A percentile compares a stretch with the other conserved stretches of the same genome.
These are phyloP conservation scores for Channa maculata DNA, from an alignment of 2,113 vertebrate genomes.

Conservation along the genomic window DNA sequence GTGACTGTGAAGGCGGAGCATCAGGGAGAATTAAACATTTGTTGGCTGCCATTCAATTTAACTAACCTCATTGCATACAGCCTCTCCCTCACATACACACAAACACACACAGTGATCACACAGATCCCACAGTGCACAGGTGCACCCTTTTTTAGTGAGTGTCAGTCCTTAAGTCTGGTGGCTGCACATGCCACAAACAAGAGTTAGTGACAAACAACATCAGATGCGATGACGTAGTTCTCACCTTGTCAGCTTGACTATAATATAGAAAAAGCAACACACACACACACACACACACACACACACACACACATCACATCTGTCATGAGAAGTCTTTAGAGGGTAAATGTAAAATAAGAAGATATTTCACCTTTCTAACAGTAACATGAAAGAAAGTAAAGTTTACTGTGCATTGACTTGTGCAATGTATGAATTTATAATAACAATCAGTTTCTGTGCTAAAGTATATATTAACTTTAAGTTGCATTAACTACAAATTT, in stretches of 20 bases:
- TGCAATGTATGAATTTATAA: too few species aligned
- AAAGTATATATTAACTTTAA: too few species aligned
- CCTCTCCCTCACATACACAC: slow-evolving; percentile 3
- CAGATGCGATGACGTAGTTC: slow-evolving; percentile 33
- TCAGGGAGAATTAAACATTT: slow-evolving; percentile 68
- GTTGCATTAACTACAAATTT: too few species aligned
- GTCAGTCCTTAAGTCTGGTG: slow-evolving; percentile 11
- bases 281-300: too few species aligned
- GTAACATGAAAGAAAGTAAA: too few species aligned
- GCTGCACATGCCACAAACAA: slow-evolving; percentile 5
- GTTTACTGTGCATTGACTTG: too few species aligned
- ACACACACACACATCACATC: background rate
- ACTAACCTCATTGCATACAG: slow-evolving; percentile 41
- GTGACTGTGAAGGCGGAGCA: slow-evolving; percentile 65
- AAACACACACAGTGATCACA: background rate
- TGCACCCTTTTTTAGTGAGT: background rate
- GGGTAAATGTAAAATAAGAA: slow-evolving; percentile 10
- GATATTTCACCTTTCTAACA: background rate
- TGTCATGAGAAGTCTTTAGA: background rate
- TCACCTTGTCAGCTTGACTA: background rate
- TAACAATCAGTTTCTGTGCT: background rate
- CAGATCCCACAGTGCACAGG: slow-evolving; percentile 40
- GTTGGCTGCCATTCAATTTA: slow-evolving; percentile 67
- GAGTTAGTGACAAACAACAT: background rate
- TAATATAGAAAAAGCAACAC: background rate